Base-by-base conservation (phyloP, 2,888 invertebrate species). In the Eretmocerus hayati region DNA sequence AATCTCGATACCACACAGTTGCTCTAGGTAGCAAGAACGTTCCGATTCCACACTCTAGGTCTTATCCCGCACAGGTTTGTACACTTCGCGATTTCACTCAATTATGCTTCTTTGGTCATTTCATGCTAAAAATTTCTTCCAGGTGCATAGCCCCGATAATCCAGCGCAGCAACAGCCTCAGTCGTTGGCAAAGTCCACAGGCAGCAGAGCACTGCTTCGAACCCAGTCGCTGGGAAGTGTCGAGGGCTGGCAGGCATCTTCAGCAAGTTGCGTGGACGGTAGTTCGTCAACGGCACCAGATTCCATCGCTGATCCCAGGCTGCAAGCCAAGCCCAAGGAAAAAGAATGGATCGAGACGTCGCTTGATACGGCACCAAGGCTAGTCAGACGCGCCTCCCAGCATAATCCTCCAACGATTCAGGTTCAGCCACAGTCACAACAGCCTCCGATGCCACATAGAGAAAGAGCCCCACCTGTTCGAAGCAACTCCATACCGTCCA, bases 281-380 rank as follows among this genome's bases (percentile, higher is more conserved):
- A 41, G 45, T 5, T 37, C 48, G 2, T 46, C 53, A 2, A n/a
- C 42, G 5, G 53, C 47, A 9, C 58, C 48, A 6, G 66, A 66
- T 15, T 58, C 59, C 1, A 58, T 57, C 2, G 61, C 62, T 11
- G 57, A 61, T 13, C 58, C 58, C 19, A 44, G 47, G 2, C n/a
- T n/a, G n/a, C n/a, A n/a, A n/a, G 55, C 50, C 22, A 69, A 67
- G 52, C 60, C 53, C 19, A 70, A 59, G 45, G 81, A 81, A 60
- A 83, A 81, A 57, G 81, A 82, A 56, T 84, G 83, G 83, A 82
- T 81, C 62, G 83, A 84, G 64, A 83, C 83, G 1, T 81, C 81
- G 4, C 5, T 43, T 26, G 6, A 32, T 15, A 52, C 2, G 15
- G 32, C 33, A 19, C 42, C 30, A 20, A 8, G 26, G 40, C 16